Base-by-base conservation (phyloP, 2,888 invertebrate genomes). In the Ligdia adustata region DNA sequence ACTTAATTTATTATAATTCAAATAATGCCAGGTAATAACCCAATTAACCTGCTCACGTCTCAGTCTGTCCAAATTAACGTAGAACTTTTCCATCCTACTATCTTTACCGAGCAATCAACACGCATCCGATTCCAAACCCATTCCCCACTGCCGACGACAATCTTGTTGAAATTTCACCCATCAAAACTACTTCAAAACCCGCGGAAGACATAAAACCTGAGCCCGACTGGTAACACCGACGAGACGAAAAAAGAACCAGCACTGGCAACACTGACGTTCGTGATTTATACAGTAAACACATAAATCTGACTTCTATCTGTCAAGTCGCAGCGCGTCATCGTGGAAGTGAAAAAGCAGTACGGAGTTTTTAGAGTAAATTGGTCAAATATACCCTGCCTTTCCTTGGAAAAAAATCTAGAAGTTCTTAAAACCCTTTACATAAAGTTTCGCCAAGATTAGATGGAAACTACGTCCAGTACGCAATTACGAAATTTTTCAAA, bases 281-380 rank as follows among this genome's bases (percentile, higher is more conserved):
- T 90, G 90, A 91, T 90, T 90, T 90, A 88, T 89, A 80, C 83
- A 82, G 90, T 89, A 90, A 90, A 91, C 90, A 90, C 87, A 90
- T 91, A 90, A 90, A 91, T 90, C 90, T 81, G 90, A 88, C 87
- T 88, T 86, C 79, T 80, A 78, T 81, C 87, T 86, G 87, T 87
- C 88, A 83, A 69, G 60, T 51, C 62, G 57, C 53, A 60, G 43
- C 55, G 60, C 44, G 52, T 9, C 14, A 39, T 4, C 41, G 22
- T 33, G 24, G 29, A 37, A 9, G 9, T 16, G 9, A 5, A 9
- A 2, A 4, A 0, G 13, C 42, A 37, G 48, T 32, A 33, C 20
- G 4, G 7, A 3, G 24, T 5, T n/a, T 46, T 15, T n/a, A n/a
- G 6, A 5, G 4, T 18, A 18, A 18, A 18, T 5, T 18, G 18